Conservation (phyloP, 2,113 vertebrate genomes). For the Coptodon rendalli region DNA sequence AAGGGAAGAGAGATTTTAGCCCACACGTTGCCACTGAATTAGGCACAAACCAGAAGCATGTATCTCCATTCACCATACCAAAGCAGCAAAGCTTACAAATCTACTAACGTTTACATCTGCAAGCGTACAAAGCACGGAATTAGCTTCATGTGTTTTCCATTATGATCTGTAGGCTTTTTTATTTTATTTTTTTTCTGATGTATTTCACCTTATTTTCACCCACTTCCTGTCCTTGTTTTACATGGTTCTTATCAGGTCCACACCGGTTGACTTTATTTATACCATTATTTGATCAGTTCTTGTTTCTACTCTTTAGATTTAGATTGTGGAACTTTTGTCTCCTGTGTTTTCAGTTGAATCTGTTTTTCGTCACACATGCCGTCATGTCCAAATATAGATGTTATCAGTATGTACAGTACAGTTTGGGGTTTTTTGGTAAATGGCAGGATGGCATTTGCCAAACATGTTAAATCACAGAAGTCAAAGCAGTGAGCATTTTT, state of each 20-base stretch:
- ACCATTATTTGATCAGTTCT: neutral
- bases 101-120: neutral
- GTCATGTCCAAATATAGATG: neutral
- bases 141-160: neutral
- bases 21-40: neutral
- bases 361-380: neutral
- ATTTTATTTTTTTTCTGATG: rapidly evolving
- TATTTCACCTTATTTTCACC: neutral
- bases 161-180: neutral
- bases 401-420: neutral
- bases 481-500: neutral
- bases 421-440: neutral
- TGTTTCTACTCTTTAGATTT: neutral
- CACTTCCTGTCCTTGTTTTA: neutral
- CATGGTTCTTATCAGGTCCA: neutral
- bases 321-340: neutral
- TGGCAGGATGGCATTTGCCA: neutral
- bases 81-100: neutral
- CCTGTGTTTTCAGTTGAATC: neutral
- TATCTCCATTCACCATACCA: neutral
- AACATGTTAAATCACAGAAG: neutral
- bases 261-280: neutral
- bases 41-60: neutral
- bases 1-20: neutral
- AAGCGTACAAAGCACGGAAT: neutral